Percentiles rank a stretch among this genome's conserved stretches.
phyloP scores from a whole-genome alignment of 1,140 invertebrate genomes.

The Harpegnathos saltator region DNA sequence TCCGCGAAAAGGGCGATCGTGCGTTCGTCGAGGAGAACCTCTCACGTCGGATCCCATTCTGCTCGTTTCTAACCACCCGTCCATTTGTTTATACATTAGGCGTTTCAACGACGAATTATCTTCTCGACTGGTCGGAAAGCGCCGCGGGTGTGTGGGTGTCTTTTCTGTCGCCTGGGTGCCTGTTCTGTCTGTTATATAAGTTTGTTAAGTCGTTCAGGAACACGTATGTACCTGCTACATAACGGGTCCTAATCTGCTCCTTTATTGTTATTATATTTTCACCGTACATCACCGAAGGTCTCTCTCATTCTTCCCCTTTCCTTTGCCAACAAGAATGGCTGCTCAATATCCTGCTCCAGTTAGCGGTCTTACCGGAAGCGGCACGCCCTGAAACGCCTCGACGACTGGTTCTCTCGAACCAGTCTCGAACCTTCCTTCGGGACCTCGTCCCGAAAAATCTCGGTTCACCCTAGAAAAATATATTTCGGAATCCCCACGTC shows the following conservation, averaged over 20 bases:
- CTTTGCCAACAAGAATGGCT: not conserved
- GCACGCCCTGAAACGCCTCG: constrained; percentile 4
- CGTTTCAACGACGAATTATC: not conserved
- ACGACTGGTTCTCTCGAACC: not conserved
- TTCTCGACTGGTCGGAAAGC: too few species aligned
- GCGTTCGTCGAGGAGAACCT: constrained; percentile 34
- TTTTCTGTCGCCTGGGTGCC: too few species aligned
- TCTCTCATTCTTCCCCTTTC: too few species aligned
- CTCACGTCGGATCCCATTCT: constrained; percentile 51
- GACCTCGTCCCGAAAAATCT: constrained; percentile 7
- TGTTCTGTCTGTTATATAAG: too few species aligned
- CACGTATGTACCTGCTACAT: too few species aligned
- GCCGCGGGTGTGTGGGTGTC: too few species aligned
- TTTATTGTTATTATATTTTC: too few species aligned
- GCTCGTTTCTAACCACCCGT: not conserved
- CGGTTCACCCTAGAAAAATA: constrained; percentile 62
- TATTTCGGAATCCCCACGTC: constrained; percentile 35
- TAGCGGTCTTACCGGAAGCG: not conserved
- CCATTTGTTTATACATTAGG: constrained; percentile 33
- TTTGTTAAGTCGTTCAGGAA: too few species aligned
- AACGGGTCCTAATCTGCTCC: too few species aligned
- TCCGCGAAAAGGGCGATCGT: constrained; percentile 41
- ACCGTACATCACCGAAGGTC: too few species aligned
- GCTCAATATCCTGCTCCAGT: not conserved
- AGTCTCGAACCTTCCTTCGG: constrained; percentile 2